Percentiles rank a stretch among this genome's conserved stretches.
Conservation (phyloP, 2,888 invertebrate species). For the Xylota sylvarum region DNA sequence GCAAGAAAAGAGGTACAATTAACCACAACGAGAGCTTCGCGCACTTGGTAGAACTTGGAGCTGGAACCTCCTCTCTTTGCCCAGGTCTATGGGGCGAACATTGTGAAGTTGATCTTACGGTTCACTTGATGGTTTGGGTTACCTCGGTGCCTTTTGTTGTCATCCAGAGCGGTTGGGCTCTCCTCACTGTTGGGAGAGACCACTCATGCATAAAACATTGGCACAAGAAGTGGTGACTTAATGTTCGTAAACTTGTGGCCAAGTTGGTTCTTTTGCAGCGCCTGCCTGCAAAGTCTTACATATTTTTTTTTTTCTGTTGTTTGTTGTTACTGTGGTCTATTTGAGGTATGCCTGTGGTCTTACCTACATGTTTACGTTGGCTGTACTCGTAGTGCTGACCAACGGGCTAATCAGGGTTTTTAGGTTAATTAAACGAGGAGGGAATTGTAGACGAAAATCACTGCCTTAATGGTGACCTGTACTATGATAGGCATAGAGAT, state of each 20-base stretch:
- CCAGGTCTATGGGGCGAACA: slow-evolving; percentile 6
- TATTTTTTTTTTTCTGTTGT: not conserved
- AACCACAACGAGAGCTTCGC: slow-evolving; percentile 62
- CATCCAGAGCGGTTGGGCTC: not conserved
- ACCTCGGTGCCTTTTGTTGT: slow-evolving; percentile 41
- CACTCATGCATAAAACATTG: slow-evolving; percentile 61
- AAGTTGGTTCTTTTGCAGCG: slow-evolving; percentile 30
- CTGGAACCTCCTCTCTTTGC: not conserved
- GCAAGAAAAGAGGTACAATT: slow-evolving; percentile 59
- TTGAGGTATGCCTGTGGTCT: slow-evolving; percentile 23
- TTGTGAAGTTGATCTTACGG: slow-evolving; percentile 56
- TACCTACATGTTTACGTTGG: not conserved
- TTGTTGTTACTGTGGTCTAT: slow-evolving; percentile 18
- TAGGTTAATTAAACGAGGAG: slow-evolving; percentile 56
- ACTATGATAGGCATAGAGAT: not conserved
- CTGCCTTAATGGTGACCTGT: not conserved
- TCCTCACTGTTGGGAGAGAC: too few relatives aligned
- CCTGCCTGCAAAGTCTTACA: slow-evolving; percentile 15
- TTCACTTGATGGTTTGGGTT: slow-evolving; percentile 48
- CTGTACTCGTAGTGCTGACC: slow-evolving; percentile 30
- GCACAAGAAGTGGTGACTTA: slow-evolving; percentile 40
- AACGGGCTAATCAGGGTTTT: slow-evolving; percentile 69
- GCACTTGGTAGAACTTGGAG: slow-evolving; percentile 36
- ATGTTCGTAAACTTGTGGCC: slow-evolving; percentile 46
- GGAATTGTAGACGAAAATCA: not conserved